Conservation (phyloP, 2,113 vertebrate species). For the Nycticebus coucang region DNA sequence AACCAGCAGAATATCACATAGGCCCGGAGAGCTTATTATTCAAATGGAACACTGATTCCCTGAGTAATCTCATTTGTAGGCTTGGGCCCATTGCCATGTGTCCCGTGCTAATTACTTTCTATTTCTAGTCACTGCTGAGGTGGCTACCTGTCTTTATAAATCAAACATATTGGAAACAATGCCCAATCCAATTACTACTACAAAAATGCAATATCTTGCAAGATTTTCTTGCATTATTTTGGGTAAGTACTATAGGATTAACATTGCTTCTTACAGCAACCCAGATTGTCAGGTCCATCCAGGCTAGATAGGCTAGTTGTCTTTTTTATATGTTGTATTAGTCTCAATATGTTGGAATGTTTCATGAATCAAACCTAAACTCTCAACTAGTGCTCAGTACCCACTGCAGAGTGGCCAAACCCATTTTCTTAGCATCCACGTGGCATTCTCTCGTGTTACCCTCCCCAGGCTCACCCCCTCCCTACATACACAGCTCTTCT, state of each 20-base stretch:
- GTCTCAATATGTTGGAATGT: fast-evolving
- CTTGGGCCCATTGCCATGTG: background rate
- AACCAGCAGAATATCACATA: background rate
- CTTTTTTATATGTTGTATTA: background rate
- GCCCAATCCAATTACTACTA: background rate
- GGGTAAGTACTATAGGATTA: background rate
- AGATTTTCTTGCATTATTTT: background rate
- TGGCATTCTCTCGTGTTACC: fast-evolving
- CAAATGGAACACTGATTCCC: background rate
- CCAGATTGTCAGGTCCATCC: background rate
- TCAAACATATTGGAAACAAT: background rate
- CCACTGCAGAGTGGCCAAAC: fast-evolving
- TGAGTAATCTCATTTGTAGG: background rate
- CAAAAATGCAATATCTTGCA: background rate
- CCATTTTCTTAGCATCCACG: fast-evolving
- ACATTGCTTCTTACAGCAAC: background rate
- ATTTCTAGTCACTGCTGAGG: background rate
- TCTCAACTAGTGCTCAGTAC: background rate
- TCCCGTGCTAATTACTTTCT: constrained; percentile 33
- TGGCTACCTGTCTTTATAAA: constrained; percentile 6
- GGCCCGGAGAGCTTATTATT: background rate
- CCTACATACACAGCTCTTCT: fast-evolving
- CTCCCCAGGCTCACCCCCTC: fast-evolving
- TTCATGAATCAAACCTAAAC: background rate
- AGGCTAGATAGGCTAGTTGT: fast-evolving